Evolutionary conservation across 2,888 invertebrate genomes (phyloP), one percentile per base, ranked within the genome.

Genomic region (Mesochorus sp.): DNA sequence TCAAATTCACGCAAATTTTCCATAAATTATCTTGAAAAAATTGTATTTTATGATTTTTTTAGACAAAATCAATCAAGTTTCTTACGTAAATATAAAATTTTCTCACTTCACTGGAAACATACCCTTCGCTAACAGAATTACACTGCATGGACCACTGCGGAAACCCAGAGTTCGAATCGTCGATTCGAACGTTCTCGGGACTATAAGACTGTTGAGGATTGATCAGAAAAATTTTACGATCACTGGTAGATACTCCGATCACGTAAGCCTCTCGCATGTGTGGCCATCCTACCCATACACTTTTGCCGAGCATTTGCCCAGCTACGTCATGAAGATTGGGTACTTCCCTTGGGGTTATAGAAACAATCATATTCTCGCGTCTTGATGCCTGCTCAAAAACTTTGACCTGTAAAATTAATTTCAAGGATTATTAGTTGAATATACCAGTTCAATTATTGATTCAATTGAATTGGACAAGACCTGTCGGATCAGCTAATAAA

Each of bases 251-350:
- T 12, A 96, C 93, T 1, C 93, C 92, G 47, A 94, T 90, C 1
- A 96, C 95, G 85, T 94, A 94, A 12, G 97, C 97, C 91, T 96
- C 96, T n/a, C 94, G 93, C 66, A 99, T 93, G 92, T 98, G 97
- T 0, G 99, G 99, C 98, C 98, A 99, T 3, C 95, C 94, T 2
- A 97, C 96, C 92, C 94, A 96, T 1, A 98, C 93, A 49, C 93
- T 92, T 88, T 95, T 94, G 0, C 96, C 96, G 8, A 98, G 89
- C 37, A 95, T 89, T 44, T 95, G 92, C 4, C 92, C 88, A 0
- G 95, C 95, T 0, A 95, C 89, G 2, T 92, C 88, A 39, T 93
- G 91, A 77, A 93, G 81, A 81, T 92, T 89, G 70, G 93, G 91
- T 2, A 89, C 88, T 0, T 91, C 84, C 0, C 92, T 91, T 0